A percentile compares a stretch with the other conserved stretches of the same genome.
phyloP scores from a whole-genome alignment of 2,888 invertebrate genomes.

The Drosophila meridiana region DNA sequence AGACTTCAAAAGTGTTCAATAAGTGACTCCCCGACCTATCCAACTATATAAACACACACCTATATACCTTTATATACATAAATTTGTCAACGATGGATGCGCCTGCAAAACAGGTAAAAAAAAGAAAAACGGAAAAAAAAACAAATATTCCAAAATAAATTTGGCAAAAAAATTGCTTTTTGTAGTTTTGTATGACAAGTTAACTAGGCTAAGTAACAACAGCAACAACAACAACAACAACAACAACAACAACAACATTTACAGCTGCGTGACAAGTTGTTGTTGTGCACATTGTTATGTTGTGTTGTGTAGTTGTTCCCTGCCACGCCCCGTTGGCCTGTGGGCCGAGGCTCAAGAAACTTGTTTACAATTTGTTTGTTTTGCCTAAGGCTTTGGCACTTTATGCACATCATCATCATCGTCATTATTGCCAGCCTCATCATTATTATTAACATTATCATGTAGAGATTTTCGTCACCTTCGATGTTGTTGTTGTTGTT shows the following conservation, averaged over 20 bases:
- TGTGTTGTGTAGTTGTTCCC: slow-evolving; percentile 42
- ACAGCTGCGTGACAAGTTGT: slow-evolving; percentile 74
- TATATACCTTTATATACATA: slow-evolving; percentile 13
- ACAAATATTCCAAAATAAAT: slow-evolving; percentile 54
- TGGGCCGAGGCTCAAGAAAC: slow-evolving; percentile 50
- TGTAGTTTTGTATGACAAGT: slow-evolving; percentile 52
- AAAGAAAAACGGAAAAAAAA: slow-evolving; percentile 16
- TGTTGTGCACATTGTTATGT: slow-evolving; percentile 56
- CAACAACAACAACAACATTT: slow-evolving; percentile 33
- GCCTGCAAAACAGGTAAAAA: slow-evolving; percentile 75
- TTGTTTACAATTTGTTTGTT: slow-evolving; percentile 70
- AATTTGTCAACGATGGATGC: slow-evolving; percentile 73
- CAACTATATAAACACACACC: slow-evolving; percentile 9
- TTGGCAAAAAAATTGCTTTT: slow-evolving; percentile 48
- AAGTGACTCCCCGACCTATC: slow-evolving; percentile 36
- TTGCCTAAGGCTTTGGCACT: slow-evolving; percentile 33
- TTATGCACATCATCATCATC: slow-evolving; percentile 37
- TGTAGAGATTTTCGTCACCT: slow-evolving; percentile 5
- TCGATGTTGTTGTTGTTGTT: neutral
- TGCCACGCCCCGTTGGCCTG: slow-evolving; percentile 50
- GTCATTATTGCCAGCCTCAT: neutral
- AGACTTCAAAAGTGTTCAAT: slow-evolving; percentile 38
- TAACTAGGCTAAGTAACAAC: slow-evolving; percentile 73
- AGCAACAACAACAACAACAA: slow-evolving; percentile 41
- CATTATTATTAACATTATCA: neutral